phyloP scores from a whole-genome alignment of 2,888 invertebrate species.

The Seira musarum region DNA sequence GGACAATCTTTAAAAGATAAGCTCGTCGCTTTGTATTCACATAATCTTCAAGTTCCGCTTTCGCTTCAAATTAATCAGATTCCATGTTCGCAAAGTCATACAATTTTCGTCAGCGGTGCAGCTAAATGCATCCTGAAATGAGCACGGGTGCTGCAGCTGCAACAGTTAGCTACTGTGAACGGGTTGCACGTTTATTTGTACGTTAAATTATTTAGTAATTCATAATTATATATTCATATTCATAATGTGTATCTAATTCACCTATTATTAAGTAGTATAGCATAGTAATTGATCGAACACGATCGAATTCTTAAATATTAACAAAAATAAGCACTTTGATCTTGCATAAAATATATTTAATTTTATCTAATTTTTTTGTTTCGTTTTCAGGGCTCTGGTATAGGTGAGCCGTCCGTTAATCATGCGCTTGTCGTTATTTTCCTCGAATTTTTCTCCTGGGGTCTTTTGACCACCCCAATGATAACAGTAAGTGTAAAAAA shows the following conservation, averaged over 20 bases:
- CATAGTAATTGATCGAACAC: too few relatives aligned
- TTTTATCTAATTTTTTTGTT: slow-evolving; percentile 57
- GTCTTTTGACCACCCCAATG: slow-evolving; percentile 97
- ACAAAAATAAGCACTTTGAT: neutral
- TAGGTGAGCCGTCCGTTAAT: slow-evolving; percentile 96
- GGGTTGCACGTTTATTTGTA: slow-evolving; percentile 58
- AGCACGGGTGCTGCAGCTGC: slow-evolving; percentile 34
- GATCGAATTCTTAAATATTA: neutral
- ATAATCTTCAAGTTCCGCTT: too few relatives aligned
- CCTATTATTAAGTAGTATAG: too few relatives aligned
- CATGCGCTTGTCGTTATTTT: slow-evolving; percentile 99
- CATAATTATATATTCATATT: neutral
- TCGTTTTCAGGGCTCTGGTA: slow-evolving; percentile 82
- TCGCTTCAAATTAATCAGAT: too few relatives aligned
- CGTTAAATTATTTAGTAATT: slow-evolving; percentile 25
- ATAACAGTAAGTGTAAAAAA: slow-evolving; percentile 79
- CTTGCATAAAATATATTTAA: too few relatives aligned
- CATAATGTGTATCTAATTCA: too few relatives aligned
- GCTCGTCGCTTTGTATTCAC: too few relatives aligned
- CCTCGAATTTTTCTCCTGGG: slow-evolving; percentile 99
- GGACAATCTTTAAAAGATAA: too few relatives aligned
- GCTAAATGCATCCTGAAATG: slow-evolving; percentile 50
- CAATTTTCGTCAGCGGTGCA: slow-evolving; percentile 17
- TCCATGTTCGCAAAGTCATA: neutral
- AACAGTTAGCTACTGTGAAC: slow-evolving; percentile 54